phyloP scores from a whole-genome alignment of 92 coral and sea anemone genomes.

The Porites divaricata region DNA sequence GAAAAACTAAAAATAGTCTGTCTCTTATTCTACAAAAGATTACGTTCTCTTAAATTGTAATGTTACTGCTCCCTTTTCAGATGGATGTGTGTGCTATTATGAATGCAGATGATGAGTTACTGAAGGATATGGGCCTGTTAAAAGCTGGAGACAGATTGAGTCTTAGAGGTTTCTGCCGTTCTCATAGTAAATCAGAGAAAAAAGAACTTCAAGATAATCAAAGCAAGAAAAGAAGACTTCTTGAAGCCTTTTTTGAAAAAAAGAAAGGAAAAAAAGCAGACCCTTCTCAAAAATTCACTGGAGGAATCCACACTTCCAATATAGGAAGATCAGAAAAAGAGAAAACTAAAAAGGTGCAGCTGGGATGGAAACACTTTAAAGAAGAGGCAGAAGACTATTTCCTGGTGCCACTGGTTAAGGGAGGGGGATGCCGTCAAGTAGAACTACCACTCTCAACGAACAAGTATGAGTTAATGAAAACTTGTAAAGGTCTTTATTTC shows the following conservation, averaged over 20 bases:
- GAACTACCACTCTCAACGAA: neutral
- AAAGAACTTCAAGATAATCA: neutral
- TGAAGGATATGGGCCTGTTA: slow-evolving; percentile 47
- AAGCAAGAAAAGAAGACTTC: slow-evolving; percentile 26
- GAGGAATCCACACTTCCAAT: neutral
- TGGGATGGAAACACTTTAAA: slow-evolving; percentile 51
- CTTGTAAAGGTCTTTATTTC: slow-evolving; percentile 7
- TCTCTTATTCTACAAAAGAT: too few species aligned
- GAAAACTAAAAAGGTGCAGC: slow-evolving; percentile 32
- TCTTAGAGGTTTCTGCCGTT: slow-evolving; percentile 46
- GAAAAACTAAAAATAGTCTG: too few species aligned
- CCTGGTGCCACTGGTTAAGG: slow-evolving; percentile 36
- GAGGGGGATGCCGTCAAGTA: slow-evolving; percentile 34
- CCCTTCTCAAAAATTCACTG: neutral
- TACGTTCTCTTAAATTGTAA: too few species aligned
- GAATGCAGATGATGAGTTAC: slow-evolving; percentile 51
- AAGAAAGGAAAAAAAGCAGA: slow-evolving; percentile 21
- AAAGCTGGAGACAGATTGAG: slow-evolving; percentile 62
- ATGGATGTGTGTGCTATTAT: slow-evolving; percentile 61
- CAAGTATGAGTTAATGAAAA: slow-evolving; percentile 15
- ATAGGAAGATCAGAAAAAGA: slow-evolving; percentile 26
- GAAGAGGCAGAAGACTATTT: slow-evolving; percentile 33
- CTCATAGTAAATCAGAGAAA: neutral
- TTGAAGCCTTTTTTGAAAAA: slow-evolving; percentile 36
- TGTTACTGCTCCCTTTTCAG: slow-evolving; percentile 5